Evolutionary conservation across 2,888 invertebrate species (phyloP).

Genomic region (Microctonus hyperodae): DNA sequence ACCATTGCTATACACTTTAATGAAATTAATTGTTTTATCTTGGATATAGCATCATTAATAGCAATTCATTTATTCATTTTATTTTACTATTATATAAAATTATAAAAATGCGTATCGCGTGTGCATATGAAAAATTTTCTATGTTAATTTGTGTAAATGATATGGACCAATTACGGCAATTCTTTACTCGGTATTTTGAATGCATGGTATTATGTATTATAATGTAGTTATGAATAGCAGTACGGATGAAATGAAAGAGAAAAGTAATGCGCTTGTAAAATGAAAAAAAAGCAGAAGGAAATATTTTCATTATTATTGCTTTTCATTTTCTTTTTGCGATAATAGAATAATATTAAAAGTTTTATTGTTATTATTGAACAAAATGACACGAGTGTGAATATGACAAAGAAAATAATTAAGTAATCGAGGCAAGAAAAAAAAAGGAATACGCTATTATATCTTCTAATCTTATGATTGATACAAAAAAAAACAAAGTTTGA

Average conservation of each 20-base stretch:
- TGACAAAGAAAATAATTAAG: conserved; percentile 32
- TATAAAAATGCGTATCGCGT: background rate
- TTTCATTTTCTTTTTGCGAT: conserved; percentile 2
- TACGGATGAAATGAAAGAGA: background rate
- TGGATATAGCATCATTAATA: background rate
- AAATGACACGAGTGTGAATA: conserved; percentile 18
- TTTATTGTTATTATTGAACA: background rate
- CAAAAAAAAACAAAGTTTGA: background rate
- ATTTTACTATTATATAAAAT: background rate
- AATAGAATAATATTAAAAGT: background rate
- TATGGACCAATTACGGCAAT: conserved; percentile 5
- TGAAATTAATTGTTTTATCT: conserved; percentile 1
- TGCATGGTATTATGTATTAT: background rate
- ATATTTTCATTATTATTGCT: too few species aligned
- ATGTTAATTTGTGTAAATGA: background rate
- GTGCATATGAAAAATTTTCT: background rate
- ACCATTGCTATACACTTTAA: background rate
- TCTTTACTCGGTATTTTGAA: background rate
- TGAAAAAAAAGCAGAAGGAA: conserved; percentile 16
- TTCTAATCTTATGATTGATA: background rate
- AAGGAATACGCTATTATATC: background rate
- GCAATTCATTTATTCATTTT: background rate
- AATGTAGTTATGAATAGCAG: background rate
- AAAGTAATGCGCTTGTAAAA: background rate
- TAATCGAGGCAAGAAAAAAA: conserved; percentile 27